Conservation (phyloP, 2,797 vertebrate genomes). For the Holocentrus rufus region DNA sequence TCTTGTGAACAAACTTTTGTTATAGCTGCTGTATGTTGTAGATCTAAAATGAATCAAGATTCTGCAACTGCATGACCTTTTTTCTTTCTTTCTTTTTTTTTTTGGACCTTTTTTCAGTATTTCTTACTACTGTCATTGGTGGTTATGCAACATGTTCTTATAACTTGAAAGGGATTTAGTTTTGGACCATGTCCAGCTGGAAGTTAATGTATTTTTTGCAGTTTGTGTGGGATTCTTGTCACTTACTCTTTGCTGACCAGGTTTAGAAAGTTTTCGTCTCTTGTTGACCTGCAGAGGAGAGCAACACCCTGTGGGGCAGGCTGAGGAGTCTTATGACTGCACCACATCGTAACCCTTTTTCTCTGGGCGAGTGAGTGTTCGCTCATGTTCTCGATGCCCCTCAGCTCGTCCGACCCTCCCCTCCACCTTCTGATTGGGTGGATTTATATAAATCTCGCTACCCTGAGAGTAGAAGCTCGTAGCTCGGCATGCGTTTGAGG, state of each 20-base stretch:
- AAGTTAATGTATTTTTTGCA: not conserved
- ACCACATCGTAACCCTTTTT: slow-evolving; percentile 36
- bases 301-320: not conserved
- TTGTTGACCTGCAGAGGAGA: slow-evolving; percentile 26
- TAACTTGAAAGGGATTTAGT: not conserved
- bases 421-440: slow-evolving; percentile 27
- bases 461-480: not conserved
- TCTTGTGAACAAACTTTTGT: too few species aligned
- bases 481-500: not conserved
- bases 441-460: slow-evolving; percentile 41
- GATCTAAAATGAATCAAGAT: too few species aligned
- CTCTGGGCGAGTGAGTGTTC: slow-evolving; percentile 34
- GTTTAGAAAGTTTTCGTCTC: not conserved
- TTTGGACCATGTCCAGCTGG: not conserved
- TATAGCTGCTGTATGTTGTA: too few species aligned
- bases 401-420: slow-evolving; percentile 3
- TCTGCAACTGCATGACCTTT: too few species aligned
- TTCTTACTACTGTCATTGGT: not conserved
- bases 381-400: slow-evolving; percentile 14
- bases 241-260: not conserved
- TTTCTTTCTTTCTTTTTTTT: not conserved
- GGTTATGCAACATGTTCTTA: not conserved
- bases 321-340: slow-evolving; percentile 69
- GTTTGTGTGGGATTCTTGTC: slow-evolving; percentile 23
- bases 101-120: not conserved